phyloP scores from a whole-genome alignment of 2,113 vertebrate genomes.

The Strix aluco region DNA sequence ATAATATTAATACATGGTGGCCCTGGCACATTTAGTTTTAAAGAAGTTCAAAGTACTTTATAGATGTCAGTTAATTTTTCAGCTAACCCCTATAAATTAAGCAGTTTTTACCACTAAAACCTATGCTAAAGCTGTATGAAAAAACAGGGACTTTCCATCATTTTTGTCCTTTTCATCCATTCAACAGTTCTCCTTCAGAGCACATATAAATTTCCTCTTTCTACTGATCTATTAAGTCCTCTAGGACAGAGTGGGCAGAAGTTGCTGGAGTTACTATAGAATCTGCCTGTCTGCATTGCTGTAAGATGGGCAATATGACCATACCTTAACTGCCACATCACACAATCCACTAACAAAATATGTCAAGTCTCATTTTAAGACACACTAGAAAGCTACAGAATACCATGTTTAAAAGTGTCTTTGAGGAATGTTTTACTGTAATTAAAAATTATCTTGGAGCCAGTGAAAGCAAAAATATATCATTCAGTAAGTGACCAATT shows the following conservation, averaged over 20 bases:
- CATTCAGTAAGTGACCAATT: neutral
- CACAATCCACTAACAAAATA: neutral
- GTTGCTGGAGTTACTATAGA: neutral
- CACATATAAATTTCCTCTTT: neutral
- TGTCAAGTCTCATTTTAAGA: neutral
- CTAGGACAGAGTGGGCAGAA: neutral
- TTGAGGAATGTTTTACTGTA: neutral
- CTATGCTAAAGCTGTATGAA: neutral
- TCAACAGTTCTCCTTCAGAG: neutral
- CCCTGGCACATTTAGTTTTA: neutral
- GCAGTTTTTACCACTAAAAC: neutral
- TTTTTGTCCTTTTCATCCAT: neutral
- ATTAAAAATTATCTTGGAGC: neutral
- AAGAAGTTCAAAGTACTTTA: neutral
- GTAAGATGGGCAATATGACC: neutral
- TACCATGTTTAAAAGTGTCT: neutral
- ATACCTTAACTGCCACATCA: neutral
- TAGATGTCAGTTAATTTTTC: neutral
- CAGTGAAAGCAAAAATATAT: neutral
- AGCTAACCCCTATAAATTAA: neutral
- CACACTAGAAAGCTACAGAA: neutral
- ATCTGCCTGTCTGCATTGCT: neutral
- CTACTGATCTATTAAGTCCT: neutral
- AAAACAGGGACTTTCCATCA: neutral
- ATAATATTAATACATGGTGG: neutral